Conservation (phyloP, 2,113 vertebrate genomes). For the Gymnogyps californianus region DNA sequence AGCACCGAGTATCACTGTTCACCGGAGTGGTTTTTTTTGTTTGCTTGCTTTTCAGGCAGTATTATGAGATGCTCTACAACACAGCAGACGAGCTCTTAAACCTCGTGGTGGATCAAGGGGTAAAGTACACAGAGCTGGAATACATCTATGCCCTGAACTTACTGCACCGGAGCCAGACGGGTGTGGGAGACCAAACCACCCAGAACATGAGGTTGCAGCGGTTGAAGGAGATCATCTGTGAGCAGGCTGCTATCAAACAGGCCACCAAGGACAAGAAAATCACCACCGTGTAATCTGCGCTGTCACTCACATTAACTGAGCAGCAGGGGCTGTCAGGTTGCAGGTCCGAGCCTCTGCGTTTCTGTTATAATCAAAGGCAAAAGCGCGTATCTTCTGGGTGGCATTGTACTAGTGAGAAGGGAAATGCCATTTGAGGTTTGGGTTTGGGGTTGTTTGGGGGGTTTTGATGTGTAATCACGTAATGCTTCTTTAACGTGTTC, state of each 20-base stretch:
- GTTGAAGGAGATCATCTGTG: conserved; percentile 97
- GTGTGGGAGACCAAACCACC: conserved; percentile 91
- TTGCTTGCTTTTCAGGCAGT: conserved; percentile 78
- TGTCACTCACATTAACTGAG: fast-evolving
- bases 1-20: fast-evolving
- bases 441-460: neutral
- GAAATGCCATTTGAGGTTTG: neutral
- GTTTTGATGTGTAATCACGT: neutral
- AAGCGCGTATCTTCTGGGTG: neutral
- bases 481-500: fast-evolving
- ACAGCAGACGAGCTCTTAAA: conserved; percentile 92
- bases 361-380: neutral
- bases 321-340: neutral
- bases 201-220: conserved; percentile 93
- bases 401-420: neutral
- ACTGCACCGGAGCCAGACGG: conserved; percentile 95
- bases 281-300: conserved; percentile 83
- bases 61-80: conserved; percentile 99
- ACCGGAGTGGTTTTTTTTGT: neutral
- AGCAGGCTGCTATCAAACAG: conserved; percentile 97
- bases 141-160: conserved; percentile 94
- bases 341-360: neutral
- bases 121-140: conserved; percentile 97
- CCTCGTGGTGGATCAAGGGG: conserved; percentile 97
- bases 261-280: conserved; percentile 99